A percentile compares a stretch with the other conserved stretches of the same genome.
Evolutionary conservation across 1,140 invertebrate genomes (phyloP).

Genomic region (Thaumatotibia leucotreta): DNA sequence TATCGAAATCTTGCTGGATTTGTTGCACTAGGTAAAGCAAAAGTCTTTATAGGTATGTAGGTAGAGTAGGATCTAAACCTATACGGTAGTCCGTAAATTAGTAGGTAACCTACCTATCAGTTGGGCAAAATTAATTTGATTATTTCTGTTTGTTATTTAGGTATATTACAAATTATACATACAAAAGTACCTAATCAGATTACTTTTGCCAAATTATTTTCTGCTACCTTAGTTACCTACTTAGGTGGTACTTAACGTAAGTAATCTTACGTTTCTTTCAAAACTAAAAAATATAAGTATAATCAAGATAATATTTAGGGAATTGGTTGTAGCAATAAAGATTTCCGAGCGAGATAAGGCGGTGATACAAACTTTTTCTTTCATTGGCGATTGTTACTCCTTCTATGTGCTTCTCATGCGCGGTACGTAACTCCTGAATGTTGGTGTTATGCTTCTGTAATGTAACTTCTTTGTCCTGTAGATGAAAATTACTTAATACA

Average conservation of each 20-base stretch:
- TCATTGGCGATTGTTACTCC: conserved; percentile 45
- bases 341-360: conserved; percentile 4
- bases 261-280: no score
- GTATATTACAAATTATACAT: no score
- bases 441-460: conserved; percentile 38
- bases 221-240: conserved; percentile 1
- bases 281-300: no score
- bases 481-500: background rate
- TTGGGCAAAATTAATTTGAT: no score
- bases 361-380: conserved; percentile 44
- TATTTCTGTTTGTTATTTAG: no score
- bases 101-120: no score
- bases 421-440: conserved; percentile 36
- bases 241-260: background rate
- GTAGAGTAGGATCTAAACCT: no score
- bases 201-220: no score
- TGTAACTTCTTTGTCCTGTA: conserved; percentile 50
- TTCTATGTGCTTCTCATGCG: conserved; percentile 47
- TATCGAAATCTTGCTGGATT: conserved; percentile 54
- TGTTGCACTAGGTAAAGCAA: conserved; percentile 50
- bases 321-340: background rate
- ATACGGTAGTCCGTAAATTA: no score
- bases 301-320: no score
- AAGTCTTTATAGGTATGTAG: background rate
- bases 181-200: no score